Evolutionary conservation across 2,797 vertebrate genomes (phyloP).

Genomic region (Dendrocincla fuliginosa): DNA sequence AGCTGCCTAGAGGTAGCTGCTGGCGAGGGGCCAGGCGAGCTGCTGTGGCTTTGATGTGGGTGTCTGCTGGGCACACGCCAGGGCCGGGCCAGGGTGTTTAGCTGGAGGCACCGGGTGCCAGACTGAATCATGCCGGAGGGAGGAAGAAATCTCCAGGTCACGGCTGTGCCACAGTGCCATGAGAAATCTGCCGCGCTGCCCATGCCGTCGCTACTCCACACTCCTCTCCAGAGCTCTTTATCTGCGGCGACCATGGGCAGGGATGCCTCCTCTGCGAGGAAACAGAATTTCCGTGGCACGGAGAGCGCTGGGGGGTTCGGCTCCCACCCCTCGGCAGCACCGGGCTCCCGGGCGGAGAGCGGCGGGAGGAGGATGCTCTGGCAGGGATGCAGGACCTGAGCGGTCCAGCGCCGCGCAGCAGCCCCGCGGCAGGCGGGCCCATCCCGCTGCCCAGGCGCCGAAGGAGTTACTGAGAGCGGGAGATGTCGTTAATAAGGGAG

Average conservation of each 20-base stretch:
- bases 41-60: slow-evolving; percentile 32
- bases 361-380: background rate
- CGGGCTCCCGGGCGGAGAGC: background rate
- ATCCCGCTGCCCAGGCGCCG: background rate
- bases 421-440: background rate
- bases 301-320: background rate
- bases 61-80: slow-evolving; percentile 52
- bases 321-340: background rate
- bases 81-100: background rate
- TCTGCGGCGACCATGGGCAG: background rate
- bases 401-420: background rate
- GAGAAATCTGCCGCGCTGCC: background rate
- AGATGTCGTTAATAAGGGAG: slow-evolving; percentile 21
- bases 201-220: background rate
- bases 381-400: background rate
- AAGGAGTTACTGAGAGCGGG: slow-evolving; percentile 10
- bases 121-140: background rate
- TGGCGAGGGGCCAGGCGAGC: background rate
- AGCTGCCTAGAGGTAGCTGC: slow-evolving; percentile 33
- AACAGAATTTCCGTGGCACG: background rate
- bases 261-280: background rate
- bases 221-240: background rate
- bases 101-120: slow-evolving; percentile 35
- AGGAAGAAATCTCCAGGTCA: slow-evolving; percentile 20
- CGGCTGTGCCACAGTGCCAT: background rate